phyloP scores from a whole-genome alignment of 2,113 vertebrate species.

The Scartelaos histophorus region DNA sequence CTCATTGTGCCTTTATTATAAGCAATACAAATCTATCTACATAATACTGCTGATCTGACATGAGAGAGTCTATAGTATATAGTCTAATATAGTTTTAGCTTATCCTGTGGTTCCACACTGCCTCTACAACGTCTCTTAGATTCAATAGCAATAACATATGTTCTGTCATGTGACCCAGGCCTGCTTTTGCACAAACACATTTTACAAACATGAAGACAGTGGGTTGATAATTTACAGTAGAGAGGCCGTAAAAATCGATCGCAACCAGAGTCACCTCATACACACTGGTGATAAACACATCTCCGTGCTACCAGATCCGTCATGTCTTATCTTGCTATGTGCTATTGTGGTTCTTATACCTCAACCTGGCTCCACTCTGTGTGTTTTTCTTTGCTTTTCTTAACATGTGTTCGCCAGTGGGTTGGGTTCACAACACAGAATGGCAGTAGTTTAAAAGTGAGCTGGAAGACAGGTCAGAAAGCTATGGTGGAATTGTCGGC shows the following conservation, averaged over 20 bases:
- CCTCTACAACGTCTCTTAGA: not conserved
- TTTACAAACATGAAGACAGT: conserved; percentile 4
- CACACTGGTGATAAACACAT: conserved; percentile 28
- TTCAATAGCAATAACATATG: not conserved
- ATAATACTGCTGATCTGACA: too few relatives aligned
- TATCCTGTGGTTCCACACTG: not conserved
- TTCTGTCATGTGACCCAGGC: not conserved
- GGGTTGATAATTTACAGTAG: conserved; percentile 55
- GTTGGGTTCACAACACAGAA: too few relatives aligned
- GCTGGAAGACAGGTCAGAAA: too few relatives aligned
- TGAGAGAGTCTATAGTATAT: too few relatives aligned
- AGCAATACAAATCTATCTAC: too few relatives aligned
- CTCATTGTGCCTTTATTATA: too few relatives aligned
- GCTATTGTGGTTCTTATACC: too few relatives aligned
- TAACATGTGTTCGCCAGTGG: too few relatives aligned
- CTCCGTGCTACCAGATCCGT: conserved; percentile 16
- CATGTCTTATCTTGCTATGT: conserved; percentile 8
- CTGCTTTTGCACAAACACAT: conserved; percentile 17
- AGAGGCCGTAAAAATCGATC: conserved; percentile 58
- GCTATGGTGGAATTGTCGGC: too few relatives aligned
- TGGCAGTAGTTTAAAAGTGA: too few relatives aligned
- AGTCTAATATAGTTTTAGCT: not conserved
- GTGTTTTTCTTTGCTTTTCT: too few relatives aligned
- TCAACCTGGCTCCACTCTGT: too few relatives aligned
- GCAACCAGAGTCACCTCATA: conserved; percentile 55